A percentile compares a stretch with the other conserved stretches of the same genome.
These are phyloP conservation scores for Belgica antarctica DNA, from an alignment of 2,888 invertebrate species.

Conservation along the genomic window DNA sequence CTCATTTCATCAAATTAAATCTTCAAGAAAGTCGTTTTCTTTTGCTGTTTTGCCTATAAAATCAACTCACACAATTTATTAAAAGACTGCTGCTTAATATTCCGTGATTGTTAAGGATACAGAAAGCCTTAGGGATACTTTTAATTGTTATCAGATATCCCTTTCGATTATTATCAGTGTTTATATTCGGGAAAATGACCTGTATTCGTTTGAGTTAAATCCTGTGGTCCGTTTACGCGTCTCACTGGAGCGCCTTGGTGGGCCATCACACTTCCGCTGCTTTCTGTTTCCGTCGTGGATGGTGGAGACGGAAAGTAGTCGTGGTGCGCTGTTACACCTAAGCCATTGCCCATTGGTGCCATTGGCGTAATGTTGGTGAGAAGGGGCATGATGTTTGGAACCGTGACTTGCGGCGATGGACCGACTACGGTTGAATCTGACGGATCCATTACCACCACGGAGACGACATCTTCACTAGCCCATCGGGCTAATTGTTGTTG, in stretches of 20 bases:
- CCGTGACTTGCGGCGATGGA: constrained; percentile 58
- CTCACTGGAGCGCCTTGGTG: constrained; percentile 50
- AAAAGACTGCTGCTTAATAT: neutral
- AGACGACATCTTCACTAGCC: constrained; percentile 83
- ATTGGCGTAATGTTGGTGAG: constrained; percentile 34
- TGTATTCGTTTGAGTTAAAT: no score
- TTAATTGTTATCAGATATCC: constrained; percentile 31
- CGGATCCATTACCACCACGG: constrained; percentile 58
- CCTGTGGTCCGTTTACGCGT: constrained; percentile 58
- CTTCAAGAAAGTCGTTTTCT: neutral
- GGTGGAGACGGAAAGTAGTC: constrained; percentile 57
- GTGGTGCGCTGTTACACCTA: constrained; percentile 57
- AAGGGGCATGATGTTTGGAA: constrained; percentile 57
- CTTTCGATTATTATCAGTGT: constrained; percentile 62
- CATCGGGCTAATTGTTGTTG: constrained; percentile 94
- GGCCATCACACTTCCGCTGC: constrained; percentile 58
- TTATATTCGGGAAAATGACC: constrained; percentile 70
- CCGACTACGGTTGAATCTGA: constrained; percentile 57
- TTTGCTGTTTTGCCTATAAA: constrained; percentile 6
- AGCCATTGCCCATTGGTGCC: constrained; percentile 47
- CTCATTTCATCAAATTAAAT: neutral
- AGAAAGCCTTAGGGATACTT: constrained; percentile 20
- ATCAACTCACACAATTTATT: constrained; percentile 4
- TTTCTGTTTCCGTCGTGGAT: constrained; percentile 59
- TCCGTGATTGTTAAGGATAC: neutral